Evolutionary conservation across 2,888 invertebrate genomes (phyloP).

Genomic region (Chalcosyrphus nemorum): DNA sequence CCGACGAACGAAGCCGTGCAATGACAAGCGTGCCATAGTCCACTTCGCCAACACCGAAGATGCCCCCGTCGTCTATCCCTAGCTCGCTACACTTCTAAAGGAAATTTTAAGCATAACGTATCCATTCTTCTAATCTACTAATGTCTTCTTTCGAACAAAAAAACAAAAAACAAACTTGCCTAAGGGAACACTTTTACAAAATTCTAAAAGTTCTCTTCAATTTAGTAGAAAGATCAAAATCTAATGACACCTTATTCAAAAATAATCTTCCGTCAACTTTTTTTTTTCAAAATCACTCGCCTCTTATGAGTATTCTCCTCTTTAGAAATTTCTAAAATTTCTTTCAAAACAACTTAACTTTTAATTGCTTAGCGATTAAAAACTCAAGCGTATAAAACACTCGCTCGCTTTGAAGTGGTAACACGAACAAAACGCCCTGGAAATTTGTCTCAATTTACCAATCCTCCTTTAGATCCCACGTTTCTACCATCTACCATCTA

Average conservation of each 20-base stretch:
- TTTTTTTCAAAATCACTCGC: neutral
- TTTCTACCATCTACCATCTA: neutral
- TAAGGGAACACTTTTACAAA: too few relatives aligned
- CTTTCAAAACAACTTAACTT: conserved; percentile 11
- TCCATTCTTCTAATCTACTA: too few relatives aligned
- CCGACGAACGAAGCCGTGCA: too few relatives aligned
- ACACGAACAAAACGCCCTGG: conserved; percentile 2
- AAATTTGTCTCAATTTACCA: conserved; percentile 47
- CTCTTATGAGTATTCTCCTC: neutral
- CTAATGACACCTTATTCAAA: neutral
- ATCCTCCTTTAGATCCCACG: neutral
- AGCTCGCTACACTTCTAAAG: too few relatives aligned
- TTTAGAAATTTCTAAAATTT: neutral
- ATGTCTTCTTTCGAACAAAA: too few relatives aligned
- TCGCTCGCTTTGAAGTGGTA: conserved; percentile 34
- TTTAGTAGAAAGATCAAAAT: neutral
- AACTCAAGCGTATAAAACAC: conserved; percentile 16
- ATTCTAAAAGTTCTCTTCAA: too few relatives aligned
- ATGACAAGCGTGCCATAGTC: too few relatives aligned
- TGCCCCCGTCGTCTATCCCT: too few relatives aligned
- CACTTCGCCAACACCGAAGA: too few relatives aligned
- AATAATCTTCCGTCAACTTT: neutral
- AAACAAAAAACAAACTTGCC: too few relatives aligned
- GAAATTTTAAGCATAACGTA: too few relatives aligned
- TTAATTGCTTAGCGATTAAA: conserved; percentile 54